A percentile compares a stretch with the other conserved stretches of the same genome.
Evolutionary conservation across 2,797 vertebrate species (phyloP).

Genomic region (Hypotaenidia okinawae): DNA sequence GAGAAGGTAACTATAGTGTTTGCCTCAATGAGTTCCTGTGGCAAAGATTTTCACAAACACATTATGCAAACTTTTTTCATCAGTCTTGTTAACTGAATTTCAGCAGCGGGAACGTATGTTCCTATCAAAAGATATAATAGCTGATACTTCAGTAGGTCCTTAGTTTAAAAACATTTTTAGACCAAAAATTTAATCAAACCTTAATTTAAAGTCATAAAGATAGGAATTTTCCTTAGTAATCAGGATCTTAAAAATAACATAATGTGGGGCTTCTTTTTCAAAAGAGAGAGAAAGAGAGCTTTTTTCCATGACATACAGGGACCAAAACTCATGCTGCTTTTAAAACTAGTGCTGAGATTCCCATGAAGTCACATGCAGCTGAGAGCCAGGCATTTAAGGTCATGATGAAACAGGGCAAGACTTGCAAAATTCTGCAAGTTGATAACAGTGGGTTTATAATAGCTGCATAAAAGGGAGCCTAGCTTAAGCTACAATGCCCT

Average conservation of each 20-base stretch:
- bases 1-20: background rate
- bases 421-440: background rate
- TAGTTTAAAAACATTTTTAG: background rate
- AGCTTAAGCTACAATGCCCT: slow-evolving; percentile 6
- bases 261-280: background rate
- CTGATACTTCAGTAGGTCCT: background rate
- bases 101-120: background rate
- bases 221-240: background rate
- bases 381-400: background rate
- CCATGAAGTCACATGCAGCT: background rate
- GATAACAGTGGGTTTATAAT: background rate
- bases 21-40: background rate
- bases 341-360: background rate
- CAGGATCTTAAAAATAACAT: background rate
- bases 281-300: background rate
- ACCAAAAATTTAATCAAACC: background rate
- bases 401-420: background rate
- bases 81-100: slow-evolving; percentile 12
- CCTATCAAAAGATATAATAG: background rate
- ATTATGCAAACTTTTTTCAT: slow-evolving; percentile 6
- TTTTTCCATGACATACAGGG: background rate
- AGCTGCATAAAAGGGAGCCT: background rate
- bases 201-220: background rate
- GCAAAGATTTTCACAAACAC: slow-evolving; percentile 23
- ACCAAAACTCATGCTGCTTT: background rate